These are phyloP conservation scores for Bos indicus DNA, from an alignment of 2,113 vertebrate species.

Conservation along the genomic window DNA sequence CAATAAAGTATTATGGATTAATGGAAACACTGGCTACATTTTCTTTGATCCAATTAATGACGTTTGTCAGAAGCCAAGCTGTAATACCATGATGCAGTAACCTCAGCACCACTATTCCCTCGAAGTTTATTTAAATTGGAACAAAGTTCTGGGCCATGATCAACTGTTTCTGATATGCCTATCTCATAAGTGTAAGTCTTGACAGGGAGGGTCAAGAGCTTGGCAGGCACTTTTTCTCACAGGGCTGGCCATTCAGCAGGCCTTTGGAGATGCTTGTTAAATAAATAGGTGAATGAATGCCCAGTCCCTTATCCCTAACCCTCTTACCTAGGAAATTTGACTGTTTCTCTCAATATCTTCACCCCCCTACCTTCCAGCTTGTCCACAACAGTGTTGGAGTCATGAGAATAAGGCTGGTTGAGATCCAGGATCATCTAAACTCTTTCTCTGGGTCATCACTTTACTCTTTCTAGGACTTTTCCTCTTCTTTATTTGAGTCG, in stretches of 20 bases:
- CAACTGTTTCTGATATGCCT: background rate
- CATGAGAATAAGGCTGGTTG: background rate
- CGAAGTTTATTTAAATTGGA: background rate
- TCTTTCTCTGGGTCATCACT: background rate
- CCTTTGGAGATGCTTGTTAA: background rate
- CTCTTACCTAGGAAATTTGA: background rate
- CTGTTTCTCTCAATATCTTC: background rate
- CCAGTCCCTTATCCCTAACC: background rate
- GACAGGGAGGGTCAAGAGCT: background rate
- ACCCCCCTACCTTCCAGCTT: background rate
- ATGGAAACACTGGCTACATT: background rate
- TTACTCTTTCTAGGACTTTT: background rate
- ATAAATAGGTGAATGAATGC: background rate
- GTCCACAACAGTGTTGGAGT: background rate
- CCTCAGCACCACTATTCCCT: background rate
- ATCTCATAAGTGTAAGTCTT: background rate
- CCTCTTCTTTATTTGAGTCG: background rate
- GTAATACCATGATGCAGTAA: background rate
- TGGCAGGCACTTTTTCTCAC: background rate
- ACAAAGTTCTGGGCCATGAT: background rate
- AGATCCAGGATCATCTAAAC: background rate
- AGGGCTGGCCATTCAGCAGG: background rate
- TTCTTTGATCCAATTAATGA: background rate
- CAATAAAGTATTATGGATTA: constrained; percentile 4
- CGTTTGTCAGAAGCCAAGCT: background rate